Conservation (phyloP, 2,888 invertebrate species). For the Epinotia bilunana region DNA sequence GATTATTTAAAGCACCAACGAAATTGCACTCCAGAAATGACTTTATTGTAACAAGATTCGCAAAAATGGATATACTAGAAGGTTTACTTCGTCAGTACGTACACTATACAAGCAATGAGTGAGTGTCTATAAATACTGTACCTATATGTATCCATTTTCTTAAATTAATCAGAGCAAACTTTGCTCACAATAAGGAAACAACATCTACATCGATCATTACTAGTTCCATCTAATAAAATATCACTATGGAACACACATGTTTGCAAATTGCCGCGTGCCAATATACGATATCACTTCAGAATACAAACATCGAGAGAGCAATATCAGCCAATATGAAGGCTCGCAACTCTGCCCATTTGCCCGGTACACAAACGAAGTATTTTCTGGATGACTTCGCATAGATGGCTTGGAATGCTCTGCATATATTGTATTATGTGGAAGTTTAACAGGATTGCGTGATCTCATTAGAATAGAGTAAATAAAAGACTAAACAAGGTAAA, state of each 20-base stretch:
- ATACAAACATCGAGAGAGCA: slow-evolving; percentile 49
- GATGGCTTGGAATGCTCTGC: slow-evolving; percentile 29
- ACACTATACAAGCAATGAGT: no score
- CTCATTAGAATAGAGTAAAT: slow-evolving; percentile 20
- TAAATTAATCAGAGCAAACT: not conserved
- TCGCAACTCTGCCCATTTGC: slow-evolving; percentile 34
- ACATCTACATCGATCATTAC: slow-evolving; percentile 35
- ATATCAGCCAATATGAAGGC: slow-evolving; percentile 57
- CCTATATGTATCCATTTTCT: not conserved
- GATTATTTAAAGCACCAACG: no score
- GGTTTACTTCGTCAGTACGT: no score
- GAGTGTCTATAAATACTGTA: not conserved
- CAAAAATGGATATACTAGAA: no score
- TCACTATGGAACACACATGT: slow-evolving; percentile 34
- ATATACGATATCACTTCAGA: slow-evolving; percentile 44
- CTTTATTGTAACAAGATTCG: no score
- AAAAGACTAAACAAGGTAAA: slow-evolving; percentile 20
- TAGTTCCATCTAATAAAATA: slow-evolving; percentile 26
- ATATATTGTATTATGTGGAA: slow-evolving; percentile 17
- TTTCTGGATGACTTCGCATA: slow-evolving; percentile 41
- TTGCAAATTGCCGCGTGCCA: slow-evolving; percentile 32
- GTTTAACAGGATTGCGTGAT: slow-evolving; percentile 5
- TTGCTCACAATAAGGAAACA: slow-evolving; percentile 3
- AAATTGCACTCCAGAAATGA: no score
- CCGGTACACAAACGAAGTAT: slow-evolving; percentile 35